Evolutionary conservation across 2,797 vertebrate species (phyloP).

Genomic region (Monodelphis domestica): DNA sequence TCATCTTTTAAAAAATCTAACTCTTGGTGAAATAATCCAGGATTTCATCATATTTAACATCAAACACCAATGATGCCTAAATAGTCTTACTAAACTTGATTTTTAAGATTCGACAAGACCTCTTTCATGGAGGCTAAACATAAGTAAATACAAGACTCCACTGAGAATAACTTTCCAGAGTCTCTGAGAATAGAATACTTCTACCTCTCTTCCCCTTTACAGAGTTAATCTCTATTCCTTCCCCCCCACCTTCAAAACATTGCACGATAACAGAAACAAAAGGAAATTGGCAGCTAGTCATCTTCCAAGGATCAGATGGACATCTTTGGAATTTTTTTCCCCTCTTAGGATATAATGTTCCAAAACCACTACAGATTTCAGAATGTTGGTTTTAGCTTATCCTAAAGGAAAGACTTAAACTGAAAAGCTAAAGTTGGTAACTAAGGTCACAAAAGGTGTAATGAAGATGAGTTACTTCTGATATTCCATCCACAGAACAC

Average conservation of each 20-base stretch:
- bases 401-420: conserved; percentile 54
- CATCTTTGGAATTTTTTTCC: conserved; percentile 47
- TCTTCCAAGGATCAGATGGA: conserved; percentile 2
- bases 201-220: not conserved
- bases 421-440: conserved; percentile 58
- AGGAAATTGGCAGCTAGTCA: conserved; percentile 20
- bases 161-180: conserved; percentile 33
- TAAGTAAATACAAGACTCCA: conserved; percentile 45
- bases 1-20: conserved; percentile 83
- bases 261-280: conserved; percentile 35
- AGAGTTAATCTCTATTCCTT: conserved; percentile 51
- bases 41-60: conserved; percentile 80
- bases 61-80: conserved; percentile 67
- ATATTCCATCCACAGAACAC: conserved; percentile 21
- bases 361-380: conserved; percentile 42
- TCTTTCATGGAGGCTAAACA: conserved; percentile 35
- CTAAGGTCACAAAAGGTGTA: conserved; percentile 60
- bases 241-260: conserved; percentile 53
- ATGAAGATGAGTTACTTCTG: conserved; percentile 68
- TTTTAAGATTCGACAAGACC: conserved; percentile 50
- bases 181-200: conserved; percentile 11
- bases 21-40: conserved; percentile 84
- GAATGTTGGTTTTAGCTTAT: conserved; percentile 57
- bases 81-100: conserved; percentile 64
- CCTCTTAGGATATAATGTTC: conserved; percentile 50